A percentile compares a stretch with the other conserved stretches of the same genome.
phyloP scores from a whole-genome alignment of 2,113 vertebrate genomes.

The Hydrochoerus hydrochaeris region DNA sequence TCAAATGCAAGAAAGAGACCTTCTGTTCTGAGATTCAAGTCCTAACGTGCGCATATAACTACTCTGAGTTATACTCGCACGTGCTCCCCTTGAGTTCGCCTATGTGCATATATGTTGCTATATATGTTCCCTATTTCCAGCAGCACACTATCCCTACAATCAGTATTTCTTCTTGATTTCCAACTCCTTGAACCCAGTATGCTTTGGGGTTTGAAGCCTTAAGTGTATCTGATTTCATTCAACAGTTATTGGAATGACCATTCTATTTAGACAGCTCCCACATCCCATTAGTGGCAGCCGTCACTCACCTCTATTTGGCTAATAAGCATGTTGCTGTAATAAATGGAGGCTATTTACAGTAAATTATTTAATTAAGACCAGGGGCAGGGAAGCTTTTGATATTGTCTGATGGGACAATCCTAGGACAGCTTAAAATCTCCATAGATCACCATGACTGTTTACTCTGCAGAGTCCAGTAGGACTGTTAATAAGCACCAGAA shows the following conservation, averaged over 20 bases:
- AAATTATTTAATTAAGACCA: constrained; percentile 87
- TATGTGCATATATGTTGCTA: background rate
- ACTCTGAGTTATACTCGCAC: background rate
- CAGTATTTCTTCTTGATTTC: background rate
- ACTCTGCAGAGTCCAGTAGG: background rate
- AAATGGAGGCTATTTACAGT: constrained; percentile 89
- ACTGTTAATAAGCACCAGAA: background rate
- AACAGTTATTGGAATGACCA: constrained; percentile 86
- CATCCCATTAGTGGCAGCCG: constrained; percentile 84
- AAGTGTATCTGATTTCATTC: constrained; percentile 92
- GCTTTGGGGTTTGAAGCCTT: constrained; percentile 80
- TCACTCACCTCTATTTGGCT: constrained; percentile 92
- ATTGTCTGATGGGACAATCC: background rate
- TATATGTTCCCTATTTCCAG: background rate
- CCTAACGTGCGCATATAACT: background rate
- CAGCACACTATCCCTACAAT: background rate
- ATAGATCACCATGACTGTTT: background rate
- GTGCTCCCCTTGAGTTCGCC: background rate
- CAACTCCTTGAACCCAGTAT: background rate
- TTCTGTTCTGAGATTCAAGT: background rate
- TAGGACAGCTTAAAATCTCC: background rate
- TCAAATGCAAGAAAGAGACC: background rate
- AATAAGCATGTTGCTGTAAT: constrained; percentile 88
- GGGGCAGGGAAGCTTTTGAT: constrained; percentile 80
- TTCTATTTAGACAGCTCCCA: constrained; percentile 89